Evolutionary conservation across 2,888 invertebrate genomes (phyloP).

Genomic region (Odontocerum albicorne): DNA sequence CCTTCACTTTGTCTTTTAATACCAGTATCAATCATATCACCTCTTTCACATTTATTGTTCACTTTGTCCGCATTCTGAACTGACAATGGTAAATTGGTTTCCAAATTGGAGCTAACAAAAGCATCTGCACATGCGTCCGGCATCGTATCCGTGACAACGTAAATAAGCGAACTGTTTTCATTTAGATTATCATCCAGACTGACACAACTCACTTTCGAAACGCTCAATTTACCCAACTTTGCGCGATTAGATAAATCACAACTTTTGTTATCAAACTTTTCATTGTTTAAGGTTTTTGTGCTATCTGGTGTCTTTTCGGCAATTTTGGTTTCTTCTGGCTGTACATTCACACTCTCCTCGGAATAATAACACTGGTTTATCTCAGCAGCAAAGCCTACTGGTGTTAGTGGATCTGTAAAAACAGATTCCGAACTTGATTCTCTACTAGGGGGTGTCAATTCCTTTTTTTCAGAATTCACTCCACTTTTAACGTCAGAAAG

Average conservation of each 20-base stretch:
- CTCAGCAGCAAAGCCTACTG: conserved; percentile 60
- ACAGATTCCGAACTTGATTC: conserved; percentile 71
- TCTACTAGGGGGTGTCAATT: conserved; percentile 52
- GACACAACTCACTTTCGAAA: conserved; percentile 48
- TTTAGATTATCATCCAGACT: conserved; percentile 41
- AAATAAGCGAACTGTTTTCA: conserved; percentile 24
- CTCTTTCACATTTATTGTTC: neutral
- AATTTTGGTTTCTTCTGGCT: conserved; percentile 36
- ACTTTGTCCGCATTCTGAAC: conserved; percentile 7
- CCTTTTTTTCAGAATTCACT: conserved; percentile 27
- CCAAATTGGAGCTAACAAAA: conserved; percentile 30
- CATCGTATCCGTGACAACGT: conserved; percentile 27
- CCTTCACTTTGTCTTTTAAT: neutral
- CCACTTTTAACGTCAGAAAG: conserved; percentile 23
- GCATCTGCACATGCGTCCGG: conserved; percentile 31
- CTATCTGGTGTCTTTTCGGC: conserved; percentile 27
- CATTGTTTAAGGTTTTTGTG: neutral
- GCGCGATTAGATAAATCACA: conserved; percentile 13
- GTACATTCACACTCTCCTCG: conserved; percentile 54
- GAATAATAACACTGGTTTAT: conserved; percentile 65
- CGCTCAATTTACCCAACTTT: conserved; percentile 45
- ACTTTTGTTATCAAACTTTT: conserved; percentile 38
- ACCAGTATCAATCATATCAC: neutral
- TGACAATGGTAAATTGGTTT: conserved; percentile 4
- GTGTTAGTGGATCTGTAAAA: conserved; percentile 72